Percentiles rank a stretch among this genome's conserved stretches.
Conservation (phyloP, 2,113 vertebrate genomes). For the Podarcis cretensis region DNA sequence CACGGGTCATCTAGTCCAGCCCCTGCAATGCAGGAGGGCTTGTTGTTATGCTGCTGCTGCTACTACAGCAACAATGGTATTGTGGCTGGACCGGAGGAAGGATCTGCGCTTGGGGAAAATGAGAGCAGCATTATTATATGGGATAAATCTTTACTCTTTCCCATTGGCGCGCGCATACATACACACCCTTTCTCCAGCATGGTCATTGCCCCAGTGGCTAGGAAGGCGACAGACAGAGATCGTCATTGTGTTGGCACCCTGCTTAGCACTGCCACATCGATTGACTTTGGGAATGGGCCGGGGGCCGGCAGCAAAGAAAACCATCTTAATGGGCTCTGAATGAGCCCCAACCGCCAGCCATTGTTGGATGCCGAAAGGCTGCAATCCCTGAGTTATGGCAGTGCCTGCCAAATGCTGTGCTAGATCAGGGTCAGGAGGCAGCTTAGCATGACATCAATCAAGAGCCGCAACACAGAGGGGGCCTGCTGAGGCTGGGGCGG, state of each 20-base stretch:
- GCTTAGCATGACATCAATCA: slow-evolving; percentile 14
- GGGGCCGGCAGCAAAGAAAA: not conserved
- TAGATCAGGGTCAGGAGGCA: slow-evolving; percentile 33
- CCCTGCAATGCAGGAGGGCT: too few relatives aligned
- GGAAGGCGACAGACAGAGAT: not conserved
- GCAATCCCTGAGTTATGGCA: not conserved
- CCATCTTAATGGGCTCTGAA: slow-evolving; percentile 42
- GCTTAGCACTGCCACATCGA: slow-evolving; percentile 30
- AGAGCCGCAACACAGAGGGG: not conserved
- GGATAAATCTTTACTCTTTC: not conserved
- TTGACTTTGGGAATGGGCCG: not conserved
- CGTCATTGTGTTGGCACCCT: not conserved
- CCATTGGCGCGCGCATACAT: too few relatives aligned
- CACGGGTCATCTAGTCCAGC: too few relatives aligned
- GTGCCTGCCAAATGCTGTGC: not conserved
- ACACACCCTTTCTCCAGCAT: not conserved
- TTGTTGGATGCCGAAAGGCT: slow-evolving; percentile 15
- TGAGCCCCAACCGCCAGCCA: slow-evolving; percentile 34
- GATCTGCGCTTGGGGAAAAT: not conserved
- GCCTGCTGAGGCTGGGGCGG: not conserved
- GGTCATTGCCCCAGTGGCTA: not conserved
- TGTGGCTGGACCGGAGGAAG: too few relatives aligned
- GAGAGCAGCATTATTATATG: not conserved
- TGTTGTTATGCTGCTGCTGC: too few relatives aligned
- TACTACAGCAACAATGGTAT: too few relatives aligned